These are phyloP conservation scores for Rhabditoides inermis DNA, from an alignment of 2,888 invertebrate species.

Conservation along the genomic window DNA sequence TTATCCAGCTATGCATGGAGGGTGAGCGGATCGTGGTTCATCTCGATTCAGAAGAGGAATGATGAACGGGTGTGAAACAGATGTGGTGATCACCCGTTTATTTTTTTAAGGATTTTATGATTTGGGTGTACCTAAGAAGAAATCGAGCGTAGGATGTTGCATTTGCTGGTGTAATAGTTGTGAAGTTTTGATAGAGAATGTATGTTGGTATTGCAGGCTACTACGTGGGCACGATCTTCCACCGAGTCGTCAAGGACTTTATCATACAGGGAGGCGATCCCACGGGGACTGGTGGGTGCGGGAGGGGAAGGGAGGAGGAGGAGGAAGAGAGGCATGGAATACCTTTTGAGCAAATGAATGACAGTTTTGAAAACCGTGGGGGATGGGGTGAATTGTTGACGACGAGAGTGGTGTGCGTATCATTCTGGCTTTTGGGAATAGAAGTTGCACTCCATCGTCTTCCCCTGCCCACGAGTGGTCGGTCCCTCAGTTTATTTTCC, in stretches of 20 bases:
- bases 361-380: too few relatives aligned
- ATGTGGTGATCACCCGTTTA: not conserved
- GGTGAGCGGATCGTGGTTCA: conserved; percentile 59
- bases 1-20: conserved; percentile 90
- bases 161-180: not conserved
- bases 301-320: too few relatives aligned
- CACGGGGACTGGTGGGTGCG: conserved; percentile 88
- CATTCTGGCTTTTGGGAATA: too few relatives aligned
- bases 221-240: conserved; percentile 65
- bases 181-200: not conserved
- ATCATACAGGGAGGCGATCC: conserved; percentile 97
- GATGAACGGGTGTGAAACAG: conserved; percentile 59
- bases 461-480: too few relatives aligned
- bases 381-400: too few relatives aligned
- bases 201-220: conserved; percentile 34
- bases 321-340: too few relatives aligned
- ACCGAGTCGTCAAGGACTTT: conserved; percentile 83
- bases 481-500: too few relatives aligned
- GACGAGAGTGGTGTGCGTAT: too few relatives aligned
- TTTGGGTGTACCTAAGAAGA: not conserved
- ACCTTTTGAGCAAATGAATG: too few relatives aligned
- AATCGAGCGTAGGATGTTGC: not conserved
- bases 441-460: too few relatives aligned
- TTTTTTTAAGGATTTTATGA: not conserved
- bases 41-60: too few relatives aligned